A percentile compares a stretch with the other conserved stretches of the same genome.
Conservation (phyloP, 1,140 invertebrate species). For the Drosophila neocordata region DNA sequence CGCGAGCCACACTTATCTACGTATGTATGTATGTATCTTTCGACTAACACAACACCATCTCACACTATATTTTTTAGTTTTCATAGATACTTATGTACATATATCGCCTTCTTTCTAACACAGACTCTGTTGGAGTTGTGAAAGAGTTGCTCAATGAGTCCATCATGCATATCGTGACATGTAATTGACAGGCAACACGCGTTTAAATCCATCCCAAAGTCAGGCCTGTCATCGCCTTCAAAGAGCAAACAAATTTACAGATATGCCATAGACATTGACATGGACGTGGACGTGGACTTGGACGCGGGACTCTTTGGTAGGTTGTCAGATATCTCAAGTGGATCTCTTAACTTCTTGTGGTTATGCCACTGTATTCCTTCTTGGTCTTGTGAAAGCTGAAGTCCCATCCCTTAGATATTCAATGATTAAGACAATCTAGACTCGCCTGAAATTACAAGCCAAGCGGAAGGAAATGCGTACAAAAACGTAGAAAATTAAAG, state of each 20-base stretch:
- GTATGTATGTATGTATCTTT: too few relatives aligned
- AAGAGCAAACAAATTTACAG: constrained; percentile 66
- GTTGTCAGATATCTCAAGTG: constrained; percentile 42
- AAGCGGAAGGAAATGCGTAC: constrained; percentile 68
- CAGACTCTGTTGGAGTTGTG: constrained; percentile 17
- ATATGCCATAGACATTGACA: constrained; percentile 2
- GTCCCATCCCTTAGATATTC: not conserved
- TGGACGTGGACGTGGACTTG: constrained; percentile 33
- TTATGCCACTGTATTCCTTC: constrained; percentile 1
- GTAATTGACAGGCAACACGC: constrained; percentile 77
- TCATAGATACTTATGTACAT: not conserved
- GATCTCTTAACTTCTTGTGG: constrained; percentile 28
- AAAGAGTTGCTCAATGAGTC: constrained; percentile 54
- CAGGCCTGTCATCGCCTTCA: constrained; percentile 63
- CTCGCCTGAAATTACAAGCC: constrained; percentile 66
- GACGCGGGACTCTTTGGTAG: too few relatives aligned
- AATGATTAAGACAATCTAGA: too few relatives aligned
- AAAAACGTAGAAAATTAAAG: constrained; percentile 29
- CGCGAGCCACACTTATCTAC: too few relatives aligned
- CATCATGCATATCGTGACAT: constrained; percentile 55
- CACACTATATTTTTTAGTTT: too few relatives aligned
- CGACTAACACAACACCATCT: too few relatives aligned
- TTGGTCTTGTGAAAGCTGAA: constrained; percentile 31
- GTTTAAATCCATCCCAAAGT: constrained; percentile 47
- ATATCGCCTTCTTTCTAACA: not conserved